Evolutionary conservation across 2,888 invertebrate species (phyloP).

Genomic region (Sinopyrophorus schimmeli): DNA sequence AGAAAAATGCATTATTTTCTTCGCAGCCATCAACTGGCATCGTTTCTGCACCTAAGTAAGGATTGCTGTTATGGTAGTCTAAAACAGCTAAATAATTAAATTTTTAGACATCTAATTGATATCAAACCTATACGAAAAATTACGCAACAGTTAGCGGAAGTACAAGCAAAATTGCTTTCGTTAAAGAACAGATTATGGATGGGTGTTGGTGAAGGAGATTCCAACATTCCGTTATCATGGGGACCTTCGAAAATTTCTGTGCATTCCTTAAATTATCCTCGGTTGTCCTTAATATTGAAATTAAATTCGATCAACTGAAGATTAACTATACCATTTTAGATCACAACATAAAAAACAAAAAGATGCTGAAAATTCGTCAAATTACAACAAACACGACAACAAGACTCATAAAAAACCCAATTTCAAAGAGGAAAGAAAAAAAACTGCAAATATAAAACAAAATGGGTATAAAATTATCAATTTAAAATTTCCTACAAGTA

Average conservation of each 20-base stretch:
- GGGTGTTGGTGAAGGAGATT: slow-evolving; percentile 57
- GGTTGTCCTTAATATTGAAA: too few relatives aligned
- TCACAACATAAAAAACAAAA: slow-evolving; percentile 2
- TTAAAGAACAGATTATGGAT: slow-evolving; percentile 77
- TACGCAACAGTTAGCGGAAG: slow-evolving; percentile 59
- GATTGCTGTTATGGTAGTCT: neutral
- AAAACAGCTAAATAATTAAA: neutral
- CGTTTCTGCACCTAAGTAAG: neutral
- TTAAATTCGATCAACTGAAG: slow-evolving; percentile 12
- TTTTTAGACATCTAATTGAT: slow-evolving; percentile 15
- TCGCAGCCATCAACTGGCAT: too few relatives aligned
- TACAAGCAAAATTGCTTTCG: slow-evolving; percentile 69
- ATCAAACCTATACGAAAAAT: slow-evolving; percentile 13
- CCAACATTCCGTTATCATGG: slow-evolving; percentile 66
- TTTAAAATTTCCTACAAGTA: slow-evolving; percentile 38
- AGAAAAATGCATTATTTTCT: too few relatives aligned
- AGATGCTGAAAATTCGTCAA: slow-evolving; percentile 33
- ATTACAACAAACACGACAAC: slow-evolving; percentile 39
- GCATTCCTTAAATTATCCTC: too few relatives aligned
- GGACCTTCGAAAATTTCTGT: slow-evolving; percentile 48
- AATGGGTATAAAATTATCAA: slow-evolving; percentile 46
- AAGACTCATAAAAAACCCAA: slow-evolving; percentile 37
- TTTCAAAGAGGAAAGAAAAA: slow-evolving; percentile 37
- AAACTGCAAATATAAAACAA: slow-evolving; percentile 40
- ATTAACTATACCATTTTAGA: too few relatives aligned